These are phyloP conservation scores for Drosophila kepulauana DNA, from an alignment of 1,140 invertebrate genomes.

Conservation along the genomic window DNA sequence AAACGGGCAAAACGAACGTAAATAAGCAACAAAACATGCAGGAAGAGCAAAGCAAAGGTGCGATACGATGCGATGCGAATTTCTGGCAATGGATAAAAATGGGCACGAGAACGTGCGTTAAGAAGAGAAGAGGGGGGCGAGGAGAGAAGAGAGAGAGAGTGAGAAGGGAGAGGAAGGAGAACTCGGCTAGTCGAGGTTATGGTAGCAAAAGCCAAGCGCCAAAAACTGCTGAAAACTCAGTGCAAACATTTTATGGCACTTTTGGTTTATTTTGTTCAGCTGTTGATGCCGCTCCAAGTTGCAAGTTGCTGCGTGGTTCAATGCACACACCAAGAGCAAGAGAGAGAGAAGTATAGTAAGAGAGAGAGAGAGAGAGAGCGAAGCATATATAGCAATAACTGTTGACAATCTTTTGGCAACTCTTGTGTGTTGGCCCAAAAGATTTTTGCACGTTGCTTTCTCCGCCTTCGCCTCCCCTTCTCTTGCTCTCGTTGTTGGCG, in stretches of 20 bases:
- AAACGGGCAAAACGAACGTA: conserved; percentile 66
- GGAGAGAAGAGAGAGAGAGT: background rate
- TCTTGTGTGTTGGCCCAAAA: conserved; percentile 56
- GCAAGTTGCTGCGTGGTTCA: conserved; percentile 46
- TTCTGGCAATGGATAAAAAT: conserved; percentile 37
- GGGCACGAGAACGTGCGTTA: background rate
- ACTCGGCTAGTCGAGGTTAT: background rate
- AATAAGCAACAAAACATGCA: conserved; percentile 62
- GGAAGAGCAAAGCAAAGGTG: conserved; percentile 31
- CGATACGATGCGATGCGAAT: conserved; percentile 43
- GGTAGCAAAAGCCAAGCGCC: conserved; percentile 40
- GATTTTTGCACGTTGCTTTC: conserved; percentile 23
- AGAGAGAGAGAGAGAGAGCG: conserved; percentile 9
- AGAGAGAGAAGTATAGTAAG: no score
- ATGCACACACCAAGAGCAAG: conserved; percentile 40
- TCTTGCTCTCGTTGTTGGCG: background rate
- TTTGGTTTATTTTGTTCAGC: conserved; percentile 70
- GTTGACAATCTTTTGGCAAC: conserved; percentile 80
- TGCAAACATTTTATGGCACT: conserved; percentile 82
- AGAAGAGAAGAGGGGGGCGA: background rate
- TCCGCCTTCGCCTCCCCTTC: no score
- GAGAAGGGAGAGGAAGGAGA: background rate
- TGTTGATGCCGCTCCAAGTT: conserved; percentile 37
- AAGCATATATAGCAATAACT: conserved; percentile 65
- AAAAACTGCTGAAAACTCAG: conserved; percentile 57